Conservation (phyloP, 1,140 invertebrate species). For the Chlorops oryzae region DNA sequence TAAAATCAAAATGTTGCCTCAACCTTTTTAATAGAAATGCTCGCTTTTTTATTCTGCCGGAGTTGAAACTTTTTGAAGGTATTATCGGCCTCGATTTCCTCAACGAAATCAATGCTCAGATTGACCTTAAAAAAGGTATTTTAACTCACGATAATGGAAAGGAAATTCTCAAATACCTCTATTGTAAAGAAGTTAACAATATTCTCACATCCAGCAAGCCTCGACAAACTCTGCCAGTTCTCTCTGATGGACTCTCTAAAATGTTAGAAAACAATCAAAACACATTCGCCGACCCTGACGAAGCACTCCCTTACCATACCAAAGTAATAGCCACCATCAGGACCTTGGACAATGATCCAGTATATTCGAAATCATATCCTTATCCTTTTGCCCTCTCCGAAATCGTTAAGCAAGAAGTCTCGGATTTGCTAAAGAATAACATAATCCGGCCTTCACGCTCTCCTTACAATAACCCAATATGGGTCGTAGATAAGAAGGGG, state of each 20-base stretch:
- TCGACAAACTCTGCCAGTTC: neutral
- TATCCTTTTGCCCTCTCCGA: conserved; percentile 13
- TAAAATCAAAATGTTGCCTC: neutral
- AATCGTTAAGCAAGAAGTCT: conserved; percentile 19
- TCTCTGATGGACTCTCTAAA: neutral
- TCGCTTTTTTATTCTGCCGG: neutral
- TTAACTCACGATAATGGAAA: neutral
- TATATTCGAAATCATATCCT: conserved; percentile 19
- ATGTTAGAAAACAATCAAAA: neutral
- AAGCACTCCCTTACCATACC: conserved; percentile 1
- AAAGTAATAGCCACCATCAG: conserved; percentile 10
- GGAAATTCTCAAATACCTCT: neutral
- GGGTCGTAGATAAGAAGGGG: conserved; percentile 21
- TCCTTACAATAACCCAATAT: conserved; percentile 17
- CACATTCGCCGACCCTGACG: neutral
- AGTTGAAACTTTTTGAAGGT: neutral
- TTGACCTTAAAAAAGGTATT: neutral
- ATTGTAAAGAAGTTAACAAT: neutral
- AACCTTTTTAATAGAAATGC: neutral
- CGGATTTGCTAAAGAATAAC: conserved; percentile 10
- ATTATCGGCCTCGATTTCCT: neutral
- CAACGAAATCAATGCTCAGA: neutral
- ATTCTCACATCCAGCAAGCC: too few species aligned
- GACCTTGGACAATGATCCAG: conserved; percentile 10
- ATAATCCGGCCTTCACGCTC: conserved; percentile 15